Percentiles rank a stretch among this genome's conserved stretches.
phyloP scores from a whole-genome alignment of 2,113 vertebrate genomes.

The Tapirus terrestris region DNA sequence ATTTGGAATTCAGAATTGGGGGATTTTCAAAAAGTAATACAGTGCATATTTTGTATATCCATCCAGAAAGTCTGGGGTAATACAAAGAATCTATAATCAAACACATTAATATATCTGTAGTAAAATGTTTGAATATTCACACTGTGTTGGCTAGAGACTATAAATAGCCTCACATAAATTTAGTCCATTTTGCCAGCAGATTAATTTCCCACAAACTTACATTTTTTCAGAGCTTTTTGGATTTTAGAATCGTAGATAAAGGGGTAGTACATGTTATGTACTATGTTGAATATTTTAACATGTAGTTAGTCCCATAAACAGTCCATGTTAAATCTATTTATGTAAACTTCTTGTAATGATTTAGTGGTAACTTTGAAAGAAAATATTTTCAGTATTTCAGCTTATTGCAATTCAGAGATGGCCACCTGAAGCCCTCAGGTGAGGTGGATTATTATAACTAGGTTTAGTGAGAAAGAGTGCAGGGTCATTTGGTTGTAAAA shows the following conservation, averaged over 20 bases:
- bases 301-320: neutral
- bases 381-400: conserved; percentile 33
- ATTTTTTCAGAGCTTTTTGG: neutral
- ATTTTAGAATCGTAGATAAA: conserved; percentile 1
- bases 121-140: conserved; percentile 5
- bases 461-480: neutral
- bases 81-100: neutral
- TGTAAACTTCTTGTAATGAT: neutral
- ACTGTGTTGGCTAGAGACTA: neutral
- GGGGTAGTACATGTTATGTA: neutral
- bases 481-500: neutral
- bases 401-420: neutral
- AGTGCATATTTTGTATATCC: neutral
- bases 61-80: neutral
- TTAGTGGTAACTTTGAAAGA: conserved; percentile 27
- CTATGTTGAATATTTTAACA: neutral
- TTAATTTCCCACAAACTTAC: neutral
- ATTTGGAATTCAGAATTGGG: conserved; percentile 8
- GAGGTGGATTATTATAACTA: neutral
- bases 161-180: neutral
- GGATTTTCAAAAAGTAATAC: neutral
- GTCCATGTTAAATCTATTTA: neutral
- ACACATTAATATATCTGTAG: neutral
- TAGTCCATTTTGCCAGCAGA: neutral
- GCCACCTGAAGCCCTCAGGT: neutral